Conservation (phyloP, 2,888 invertebrate genomes). For the Cerastis rubricosa region DNA sequence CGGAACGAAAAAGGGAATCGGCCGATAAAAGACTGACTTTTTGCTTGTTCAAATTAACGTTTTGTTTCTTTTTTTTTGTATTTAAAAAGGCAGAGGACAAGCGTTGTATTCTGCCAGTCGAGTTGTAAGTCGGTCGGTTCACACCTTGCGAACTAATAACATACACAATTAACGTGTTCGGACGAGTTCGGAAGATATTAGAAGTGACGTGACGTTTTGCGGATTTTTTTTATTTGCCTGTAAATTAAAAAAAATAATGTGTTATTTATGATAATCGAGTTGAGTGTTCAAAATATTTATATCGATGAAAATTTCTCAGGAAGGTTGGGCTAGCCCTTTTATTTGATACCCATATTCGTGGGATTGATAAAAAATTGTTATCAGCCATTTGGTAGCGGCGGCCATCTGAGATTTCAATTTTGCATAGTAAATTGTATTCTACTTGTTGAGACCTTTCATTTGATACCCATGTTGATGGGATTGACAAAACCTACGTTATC, state of each 20-base stretch:
- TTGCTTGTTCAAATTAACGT: slow-evolving; percentile 58
- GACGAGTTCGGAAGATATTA: slow-evolving; percentile 71
- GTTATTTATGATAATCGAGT: not conserved
- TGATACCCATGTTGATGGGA: no score
- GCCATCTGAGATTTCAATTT: no score
- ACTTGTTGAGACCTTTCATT: no score
- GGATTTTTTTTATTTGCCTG: not conserved
- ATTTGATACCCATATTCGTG: no score
- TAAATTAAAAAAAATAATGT: not conserved
- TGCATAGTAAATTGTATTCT: no score
- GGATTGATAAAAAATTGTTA: no score
- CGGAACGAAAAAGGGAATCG: slow-evolving; percentile 51
- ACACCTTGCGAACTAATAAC: slow-evolving; percentile 84
- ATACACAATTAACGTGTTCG: slow-evolving; percentile 75
- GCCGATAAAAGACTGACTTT: slow-evolving; percentile 53
- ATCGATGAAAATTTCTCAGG: no score
- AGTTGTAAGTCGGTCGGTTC: slow-evolving; percentile 71
- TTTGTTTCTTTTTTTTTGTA: slow-evolving; percentile 57
- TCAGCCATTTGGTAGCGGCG: no score
- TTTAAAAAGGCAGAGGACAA: slow-evolving; percentile 42
- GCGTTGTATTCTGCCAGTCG: slow-evolving; percentile 59
- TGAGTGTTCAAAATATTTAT: not conserved
- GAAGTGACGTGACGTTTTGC: slow-evolving; percentile 60
- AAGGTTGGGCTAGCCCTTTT: no score
- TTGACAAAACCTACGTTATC: no score